These are phyloP conservation scores for Labeo catla DNA, from an alignment of 2,113 vertebrate species.

Conservation along the genomic window DNA sequence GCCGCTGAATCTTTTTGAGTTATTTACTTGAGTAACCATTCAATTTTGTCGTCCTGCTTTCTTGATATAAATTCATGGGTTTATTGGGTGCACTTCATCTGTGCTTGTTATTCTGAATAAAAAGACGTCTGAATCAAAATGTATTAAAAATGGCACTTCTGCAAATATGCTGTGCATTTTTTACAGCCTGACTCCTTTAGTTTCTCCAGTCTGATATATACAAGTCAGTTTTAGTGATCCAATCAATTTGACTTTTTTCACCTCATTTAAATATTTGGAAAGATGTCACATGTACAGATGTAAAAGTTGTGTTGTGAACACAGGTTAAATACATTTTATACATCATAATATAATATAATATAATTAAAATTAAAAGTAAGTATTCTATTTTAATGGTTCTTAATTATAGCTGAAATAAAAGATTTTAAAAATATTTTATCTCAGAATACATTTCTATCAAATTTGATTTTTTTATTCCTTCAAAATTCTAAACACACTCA, in stretches of 20 bases:
- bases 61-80: not conserved
- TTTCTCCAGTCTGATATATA: not conserved
- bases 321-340: not conserved
- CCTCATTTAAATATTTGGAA: not conserved
- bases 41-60: not conserved
- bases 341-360: no score
- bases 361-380: no score
- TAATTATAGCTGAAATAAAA: no score
- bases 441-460: no score
- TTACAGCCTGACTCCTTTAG: not conserved
- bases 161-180: not conserved
- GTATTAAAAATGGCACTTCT: not conserved
- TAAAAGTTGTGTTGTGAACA: not conserved
- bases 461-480: no score
- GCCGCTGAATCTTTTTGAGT: not conserved
- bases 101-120: not conserved
- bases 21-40: not conserved
- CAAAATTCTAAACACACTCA: no score
- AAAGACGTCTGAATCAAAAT: not conserved
- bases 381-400: no score
- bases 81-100: not conserved
- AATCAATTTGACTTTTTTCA: not conserved
- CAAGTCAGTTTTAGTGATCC: not conserved
- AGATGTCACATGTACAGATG: not conserved
- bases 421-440: no score